phyloP scores from a whole-genome alignment of 2,113 vertebrate genomes.

The Synodontis membranacea region DNA sequence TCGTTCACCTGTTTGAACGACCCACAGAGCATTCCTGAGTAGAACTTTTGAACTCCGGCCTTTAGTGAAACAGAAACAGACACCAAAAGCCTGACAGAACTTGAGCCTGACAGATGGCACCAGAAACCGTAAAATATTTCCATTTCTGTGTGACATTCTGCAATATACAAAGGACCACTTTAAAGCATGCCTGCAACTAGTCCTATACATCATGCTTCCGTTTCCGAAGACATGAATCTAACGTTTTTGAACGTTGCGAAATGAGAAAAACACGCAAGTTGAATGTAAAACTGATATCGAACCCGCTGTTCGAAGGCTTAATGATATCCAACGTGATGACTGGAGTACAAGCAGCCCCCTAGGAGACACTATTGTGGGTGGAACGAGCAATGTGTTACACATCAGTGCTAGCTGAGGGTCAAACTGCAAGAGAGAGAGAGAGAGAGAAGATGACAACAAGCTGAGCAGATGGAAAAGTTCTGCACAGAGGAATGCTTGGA shows the following conservation, averaged over 20 bases:
- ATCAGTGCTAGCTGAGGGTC: conserved; percentile 27
- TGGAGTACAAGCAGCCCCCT: neutral
- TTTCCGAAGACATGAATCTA: neutral
- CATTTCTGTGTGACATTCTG: neutral
- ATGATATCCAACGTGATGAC: neutral
- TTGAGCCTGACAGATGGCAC: neutral
- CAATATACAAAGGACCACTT: conserved; percentile 24
- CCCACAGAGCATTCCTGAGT: conserved; percentile 9
- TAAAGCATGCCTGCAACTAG: neutral
- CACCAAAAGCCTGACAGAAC: conserved; percentile 19
- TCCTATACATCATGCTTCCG: neutral
- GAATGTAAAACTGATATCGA: neutral
- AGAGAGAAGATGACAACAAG: neutral
- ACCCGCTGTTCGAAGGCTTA: neutral
- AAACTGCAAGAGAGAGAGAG: neutral
- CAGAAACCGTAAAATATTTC: conserved; percentile 23
- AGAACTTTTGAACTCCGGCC: conserved; percentile 3
- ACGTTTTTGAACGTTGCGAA: neutral
- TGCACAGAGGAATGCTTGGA: conserved; percentile 16
- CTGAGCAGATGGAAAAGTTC: conserved; percentile 40
- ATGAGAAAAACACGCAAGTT: neutral
- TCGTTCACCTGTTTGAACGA: neutral
- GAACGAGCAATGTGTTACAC: conserved; percentile 10
- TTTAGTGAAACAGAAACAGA: conserved; percentile 33
- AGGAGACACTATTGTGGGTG: conserved; percentile 2